Percentiles rank a stretch among this genome's conserved stretches.
phyloP scores from a whole-genome alignment of 2,888 invertebrate genomes.

The Quadroppia sp. region DNA sequence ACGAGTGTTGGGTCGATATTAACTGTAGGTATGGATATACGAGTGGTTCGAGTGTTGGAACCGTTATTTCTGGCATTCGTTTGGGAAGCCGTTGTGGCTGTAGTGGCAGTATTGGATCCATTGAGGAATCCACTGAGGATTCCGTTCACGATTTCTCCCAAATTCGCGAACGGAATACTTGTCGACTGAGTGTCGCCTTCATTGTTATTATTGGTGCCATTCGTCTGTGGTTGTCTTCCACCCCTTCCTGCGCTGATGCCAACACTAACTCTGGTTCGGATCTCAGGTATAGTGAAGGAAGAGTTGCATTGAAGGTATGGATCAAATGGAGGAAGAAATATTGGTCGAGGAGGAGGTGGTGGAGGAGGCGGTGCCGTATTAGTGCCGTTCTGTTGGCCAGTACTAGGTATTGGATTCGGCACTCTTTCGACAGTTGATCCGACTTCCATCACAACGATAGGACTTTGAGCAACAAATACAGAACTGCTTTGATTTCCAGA shows the following conservation, averaged over 20 bases:
- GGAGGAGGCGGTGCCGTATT: neutral
- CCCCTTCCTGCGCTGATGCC: neutral
- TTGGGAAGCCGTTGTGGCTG: too few relatives aligned
- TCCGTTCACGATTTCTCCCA: conserved; percentile 17
- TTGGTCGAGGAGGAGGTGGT: neutral
- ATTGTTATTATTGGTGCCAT: neutral
- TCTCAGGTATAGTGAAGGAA: conserved; percentile 37
- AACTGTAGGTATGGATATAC: neutral
- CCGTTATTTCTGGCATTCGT: neutral
- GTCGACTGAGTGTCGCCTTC: neutral
- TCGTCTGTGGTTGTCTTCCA: neutral
- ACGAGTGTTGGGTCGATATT: conserved; percentile 12
- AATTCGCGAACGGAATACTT: conserved; percentile 8
- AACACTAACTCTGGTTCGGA: conserved; percentile 21
- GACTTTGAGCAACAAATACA: conserved; percentile 48
- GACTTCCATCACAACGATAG: conserved; percentile 60
- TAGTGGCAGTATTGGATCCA: neutral
- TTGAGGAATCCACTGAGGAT: neutral
- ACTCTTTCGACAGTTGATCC: conserved; percentile 56
- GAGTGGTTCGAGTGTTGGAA: neutral
- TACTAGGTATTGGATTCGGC: conserved; percentile 51
- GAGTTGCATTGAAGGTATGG: conserved; percentile 61
- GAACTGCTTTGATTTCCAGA: neutral
- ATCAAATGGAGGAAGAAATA: conserved; percentile 56
- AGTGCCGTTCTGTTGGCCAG: neutral